Evolutionary conservation across 2,113 vertebrate species (phyloP).

Genomic region (Hemibagrus wyckioides): DNA sequence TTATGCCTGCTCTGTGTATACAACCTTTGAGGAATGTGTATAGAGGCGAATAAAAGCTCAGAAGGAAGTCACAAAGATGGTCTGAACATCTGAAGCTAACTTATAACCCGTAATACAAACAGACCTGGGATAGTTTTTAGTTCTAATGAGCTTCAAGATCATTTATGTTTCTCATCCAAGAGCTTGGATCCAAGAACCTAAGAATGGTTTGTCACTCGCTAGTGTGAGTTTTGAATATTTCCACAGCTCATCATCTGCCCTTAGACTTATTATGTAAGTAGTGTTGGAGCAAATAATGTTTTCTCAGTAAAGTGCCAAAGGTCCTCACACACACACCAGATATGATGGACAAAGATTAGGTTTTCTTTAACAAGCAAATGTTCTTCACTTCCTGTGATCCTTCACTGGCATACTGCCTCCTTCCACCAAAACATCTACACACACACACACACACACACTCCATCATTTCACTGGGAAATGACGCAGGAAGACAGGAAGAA

Average conservation of each 20-base stretch:
- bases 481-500: slow-evolving; percentile 55
- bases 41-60: background rate
- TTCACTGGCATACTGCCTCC: slow-evolving; percentile 55
- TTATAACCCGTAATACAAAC: accelerated
- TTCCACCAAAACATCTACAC: slow-evolving; percentile 56
- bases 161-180: background rate
- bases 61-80: background rate
- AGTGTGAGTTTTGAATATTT: background rate
- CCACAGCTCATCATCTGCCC: background rate
- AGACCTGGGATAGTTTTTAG: no score
- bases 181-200: no score
- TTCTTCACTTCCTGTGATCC: slow-evolving; percentile 62
- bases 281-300: background rate
- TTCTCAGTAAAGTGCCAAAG: background rate
- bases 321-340: background rate
- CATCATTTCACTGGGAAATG: slow-evolving; percentile 59
- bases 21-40: background rate
- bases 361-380: slow-evolving; percentile 48
- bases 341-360: background rate
- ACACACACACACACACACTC: slow-evolving; percentile 14
- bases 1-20: no score
- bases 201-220: background rate
- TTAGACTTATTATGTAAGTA: background rate
- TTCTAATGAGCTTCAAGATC: no score
- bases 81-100: no score